These are phyloP conservation scores for Morinoia aosen DNA, from an alignment of 2,888 invertebrate species.

Conservation along the genomic window DNA sequence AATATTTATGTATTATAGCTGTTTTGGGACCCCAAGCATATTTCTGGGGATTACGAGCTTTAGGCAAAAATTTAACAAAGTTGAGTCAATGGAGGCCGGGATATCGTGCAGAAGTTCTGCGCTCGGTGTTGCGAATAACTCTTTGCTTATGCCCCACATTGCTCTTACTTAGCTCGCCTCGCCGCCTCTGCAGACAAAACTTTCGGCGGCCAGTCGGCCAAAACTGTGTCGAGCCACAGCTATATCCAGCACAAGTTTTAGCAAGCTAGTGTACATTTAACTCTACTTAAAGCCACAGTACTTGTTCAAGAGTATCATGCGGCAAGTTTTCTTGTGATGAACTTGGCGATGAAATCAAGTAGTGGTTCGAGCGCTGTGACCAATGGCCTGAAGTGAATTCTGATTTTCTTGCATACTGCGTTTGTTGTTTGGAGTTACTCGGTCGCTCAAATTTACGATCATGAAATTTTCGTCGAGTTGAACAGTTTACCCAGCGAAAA, in stretches of 20 bases:
- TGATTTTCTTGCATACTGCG: not conserved
- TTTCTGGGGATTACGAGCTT: not conserved
- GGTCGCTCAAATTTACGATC: not conserved
- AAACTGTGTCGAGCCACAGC: not conserved
- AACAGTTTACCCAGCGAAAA: not conserved
- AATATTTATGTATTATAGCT: not conserved
- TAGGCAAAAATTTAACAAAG: conserved; percentile 1
- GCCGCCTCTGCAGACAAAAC: not conserved
- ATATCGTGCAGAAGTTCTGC: not conserved
- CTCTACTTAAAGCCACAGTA: not conserved
- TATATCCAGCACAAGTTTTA: not conserved
- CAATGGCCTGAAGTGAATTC: not conserved
- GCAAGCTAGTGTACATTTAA: not conserved
- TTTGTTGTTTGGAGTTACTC: not conserved
- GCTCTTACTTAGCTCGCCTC: conserved; percentile 6
- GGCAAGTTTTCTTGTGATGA: not conserved
- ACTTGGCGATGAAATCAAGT: not conserved
- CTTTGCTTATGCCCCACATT: not conserved
- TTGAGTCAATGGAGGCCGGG: conserved; percentile 8
- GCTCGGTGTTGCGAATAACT: conserved; percentile 13
- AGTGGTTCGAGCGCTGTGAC: too few species aligned
- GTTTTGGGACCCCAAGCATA: not conserved
- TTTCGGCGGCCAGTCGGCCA: not conserved
- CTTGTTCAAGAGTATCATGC: not conserved
- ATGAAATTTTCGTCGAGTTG: not conserved